Evolutionary conservation across 2,888 invertebrate genomes (phyloP).

Genomic region (Heteromurus nitidus): DNA sequence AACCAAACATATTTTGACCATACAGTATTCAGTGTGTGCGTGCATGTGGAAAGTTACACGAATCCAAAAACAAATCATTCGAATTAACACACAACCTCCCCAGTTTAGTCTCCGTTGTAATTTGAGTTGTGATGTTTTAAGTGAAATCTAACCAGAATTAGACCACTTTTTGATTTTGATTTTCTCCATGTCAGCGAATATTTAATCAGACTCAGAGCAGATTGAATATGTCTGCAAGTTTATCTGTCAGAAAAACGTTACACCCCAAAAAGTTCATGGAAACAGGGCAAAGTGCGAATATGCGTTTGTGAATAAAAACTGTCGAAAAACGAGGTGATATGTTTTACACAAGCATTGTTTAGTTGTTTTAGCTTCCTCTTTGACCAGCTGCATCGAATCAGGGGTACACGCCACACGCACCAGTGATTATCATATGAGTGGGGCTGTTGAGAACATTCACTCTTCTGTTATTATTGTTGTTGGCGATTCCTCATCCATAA

Average conservation of each 20-base stretch:
- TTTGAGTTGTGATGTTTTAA: too few relatives aligned
- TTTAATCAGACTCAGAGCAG: background rate
- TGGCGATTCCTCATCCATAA: constrained; percentile 48
- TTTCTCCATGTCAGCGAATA: background rate
- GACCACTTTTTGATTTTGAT: too few relatives aligned
- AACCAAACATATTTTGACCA: too few relatives aligned
- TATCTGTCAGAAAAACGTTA: background rate
- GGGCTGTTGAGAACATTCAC: constrained; percentile 55
- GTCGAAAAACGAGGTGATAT: too few relatives aligned
- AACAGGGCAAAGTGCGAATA: background rate
- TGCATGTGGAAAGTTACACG: too few relatives aligned
- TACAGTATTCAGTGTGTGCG: too few relatives aligned
- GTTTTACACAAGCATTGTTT: background rate
- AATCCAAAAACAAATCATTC: too few relatives aligned
- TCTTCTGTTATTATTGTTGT: constrained; percentile 24
- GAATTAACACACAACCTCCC: too few relatives aligned
- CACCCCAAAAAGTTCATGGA: background rate
- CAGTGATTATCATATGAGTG: constrained; percentile 53
- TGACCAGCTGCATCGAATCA: constrained; percentile 49
- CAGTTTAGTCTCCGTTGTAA: too few relatives aligned
- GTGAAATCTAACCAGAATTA: too few relatives aligned
- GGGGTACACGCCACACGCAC: constrained; percentile 37
- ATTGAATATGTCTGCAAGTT: background rate
- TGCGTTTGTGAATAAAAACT: background rate
- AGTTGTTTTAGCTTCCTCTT: constrained; percentile 32